Conservation (phyloP, 1,140 invertebrate species). For the Pomacea maculata region DNA sequence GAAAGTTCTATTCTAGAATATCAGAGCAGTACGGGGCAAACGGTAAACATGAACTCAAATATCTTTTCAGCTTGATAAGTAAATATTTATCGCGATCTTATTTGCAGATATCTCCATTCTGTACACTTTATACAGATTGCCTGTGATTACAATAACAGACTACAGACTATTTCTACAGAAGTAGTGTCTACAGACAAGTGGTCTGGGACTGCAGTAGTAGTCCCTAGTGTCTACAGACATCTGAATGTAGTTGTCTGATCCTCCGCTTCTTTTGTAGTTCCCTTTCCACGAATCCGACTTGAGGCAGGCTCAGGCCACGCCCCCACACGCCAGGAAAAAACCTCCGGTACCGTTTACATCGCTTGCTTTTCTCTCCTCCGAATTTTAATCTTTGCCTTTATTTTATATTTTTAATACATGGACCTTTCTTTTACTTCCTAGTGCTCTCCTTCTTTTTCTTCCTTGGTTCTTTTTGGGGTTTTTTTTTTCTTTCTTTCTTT, state of each 20-base stretch:
- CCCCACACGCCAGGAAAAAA: slow-evolving; percentile 63
- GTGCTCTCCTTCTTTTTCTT: not conserved
- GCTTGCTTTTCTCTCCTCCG: not conserved
- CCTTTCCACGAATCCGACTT: slow-evolving; percentile 63
- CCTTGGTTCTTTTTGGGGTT: no score
- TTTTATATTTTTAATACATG: not conserved
- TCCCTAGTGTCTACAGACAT: no score
- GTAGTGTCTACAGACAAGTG: no score
- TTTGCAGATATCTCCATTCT: no score
- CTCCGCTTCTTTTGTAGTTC: slow-evolving; percentile 48
- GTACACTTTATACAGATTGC: no score
- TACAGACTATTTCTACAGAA: no score
- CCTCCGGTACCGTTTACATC: slow-evolving; percentile 15
- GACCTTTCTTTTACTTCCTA: not conserved
- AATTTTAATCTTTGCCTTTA: not conserved
- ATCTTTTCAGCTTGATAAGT: no score
- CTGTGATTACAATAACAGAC: no score
- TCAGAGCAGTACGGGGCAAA: not conserved
- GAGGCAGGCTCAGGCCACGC: slow-evolving; percentile 61
- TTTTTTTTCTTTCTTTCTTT: not conserved
- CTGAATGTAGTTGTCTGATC: slow-evolving; percentile 28
- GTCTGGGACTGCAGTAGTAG: no score
- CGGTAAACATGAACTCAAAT: no score
- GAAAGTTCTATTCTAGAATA: not conserved
- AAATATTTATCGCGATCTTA: no score